Percentiles rank a stretch among this genome's conserved stretches.
These are phyloP conservation scores for Caenorhabditis tropicalis DNA, from an alignment of 1,140 invertebrate genomes.

Conservation along the genomic window DNA sequence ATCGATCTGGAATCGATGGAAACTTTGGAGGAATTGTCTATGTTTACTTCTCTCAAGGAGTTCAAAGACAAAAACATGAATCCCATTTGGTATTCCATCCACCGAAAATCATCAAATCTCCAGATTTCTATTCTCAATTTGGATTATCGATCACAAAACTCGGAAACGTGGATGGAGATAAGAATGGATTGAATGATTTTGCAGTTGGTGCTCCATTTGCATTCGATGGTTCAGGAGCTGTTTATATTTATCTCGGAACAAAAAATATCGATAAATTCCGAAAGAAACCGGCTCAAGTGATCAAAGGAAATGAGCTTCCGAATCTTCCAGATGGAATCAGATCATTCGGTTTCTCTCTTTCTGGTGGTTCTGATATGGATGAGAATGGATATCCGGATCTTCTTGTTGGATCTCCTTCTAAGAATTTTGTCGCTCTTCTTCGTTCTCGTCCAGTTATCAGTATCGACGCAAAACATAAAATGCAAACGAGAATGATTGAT, in stretches of 20 bases:
- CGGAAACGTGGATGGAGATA: slow-evolving; percentile 89
- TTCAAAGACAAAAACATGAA: slow-evolving; percentile 25
- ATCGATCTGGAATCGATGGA: slow-evolving; percentile 73
- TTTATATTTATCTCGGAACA: slow-evolving; percentile 87
- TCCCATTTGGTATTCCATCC: slow-evolving; percentile 61
- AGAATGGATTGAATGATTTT: slow-evolving; percentile 79
- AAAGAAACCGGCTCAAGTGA: slow-evolving; percentile 59
- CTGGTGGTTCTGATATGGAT: slow-evolving; percentile 88
- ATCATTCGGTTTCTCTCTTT: slow-evolving; percentile 86
- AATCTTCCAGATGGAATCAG: slow-evolving; percentile 49
- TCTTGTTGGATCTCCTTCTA: slow-evolving; percentile 85
- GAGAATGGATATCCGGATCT: slow-evolving; percentile 89
- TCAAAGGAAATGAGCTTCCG: slow-evolving; percentile 45
- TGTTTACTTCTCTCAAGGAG: slow-evolving; percentile 79
- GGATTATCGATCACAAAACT: slow-evolving; percentile 82
- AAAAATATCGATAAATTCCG: slow-evolving; percentile 52
- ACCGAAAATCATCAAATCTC: slow-evolving; percentile 61
- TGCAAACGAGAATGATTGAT: slow-evolving; percentile 60
- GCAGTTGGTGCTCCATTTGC: slow-evolving; percentile 91
- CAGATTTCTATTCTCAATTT: slow-evolving; percentile 63
- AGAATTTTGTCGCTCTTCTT: slow-evolving; percentile 77
- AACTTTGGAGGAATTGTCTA: slow-evolving; percentile 85
- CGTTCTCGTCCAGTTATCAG: slow-evolving; percentile 64
- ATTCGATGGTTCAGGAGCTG: slow-evolving; percentile 78
- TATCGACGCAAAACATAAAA: slow-evolving; percentile 56